phyloP scores from a whole-genome alignment of 2,113 vertebrate species.

The Lasiurus cinereus region DNA sequence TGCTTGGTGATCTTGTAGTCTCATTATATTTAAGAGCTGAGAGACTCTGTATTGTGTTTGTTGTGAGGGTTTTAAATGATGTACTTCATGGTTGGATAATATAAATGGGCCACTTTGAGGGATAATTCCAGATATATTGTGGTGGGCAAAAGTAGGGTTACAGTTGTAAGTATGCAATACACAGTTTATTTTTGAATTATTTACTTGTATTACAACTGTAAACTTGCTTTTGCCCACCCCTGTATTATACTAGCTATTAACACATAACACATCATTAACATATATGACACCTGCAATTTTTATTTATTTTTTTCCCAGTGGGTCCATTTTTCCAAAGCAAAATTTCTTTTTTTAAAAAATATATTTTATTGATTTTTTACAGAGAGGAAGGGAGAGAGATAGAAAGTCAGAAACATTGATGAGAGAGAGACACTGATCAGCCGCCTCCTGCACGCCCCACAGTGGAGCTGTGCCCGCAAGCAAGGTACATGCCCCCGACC shows the following conservation, averaged over 20 bases:
- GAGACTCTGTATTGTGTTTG: background rate
- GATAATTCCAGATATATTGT: background rate
- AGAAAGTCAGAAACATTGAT: too few species aligned
- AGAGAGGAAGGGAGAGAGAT: too few species aligned
- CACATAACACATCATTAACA: background rate
- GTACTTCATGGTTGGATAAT: background rate
- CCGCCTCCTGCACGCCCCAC: too few species aligned
- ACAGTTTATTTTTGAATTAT: background rate
- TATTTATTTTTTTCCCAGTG: background rate
- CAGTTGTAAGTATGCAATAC: background rate
- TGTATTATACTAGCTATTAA: background rate
- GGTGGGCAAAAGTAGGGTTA: background rate
- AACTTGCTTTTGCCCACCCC: background rate
- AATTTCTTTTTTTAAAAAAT: background rate
- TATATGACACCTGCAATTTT: background rate
- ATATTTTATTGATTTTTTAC: too few species aligned
- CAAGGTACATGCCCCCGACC: too few species aligned
- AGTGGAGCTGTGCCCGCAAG: too few species aligned
- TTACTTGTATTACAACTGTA: background rate
- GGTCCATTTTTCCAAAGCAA: background rate
- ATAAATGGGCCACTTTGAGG: background rate
- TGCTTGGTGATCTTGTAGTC: background rate
- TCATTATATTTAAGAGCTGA: background rate
- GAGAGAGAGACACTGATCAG: too few species aligned
- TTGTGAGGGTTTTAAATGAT: constrained; percentile 3